These are phyloP conservation scores for Lasioglossum baleicum DNA, from an alignment of 1,140 invertebrate species.

Conservation along the genomic window DNA sequence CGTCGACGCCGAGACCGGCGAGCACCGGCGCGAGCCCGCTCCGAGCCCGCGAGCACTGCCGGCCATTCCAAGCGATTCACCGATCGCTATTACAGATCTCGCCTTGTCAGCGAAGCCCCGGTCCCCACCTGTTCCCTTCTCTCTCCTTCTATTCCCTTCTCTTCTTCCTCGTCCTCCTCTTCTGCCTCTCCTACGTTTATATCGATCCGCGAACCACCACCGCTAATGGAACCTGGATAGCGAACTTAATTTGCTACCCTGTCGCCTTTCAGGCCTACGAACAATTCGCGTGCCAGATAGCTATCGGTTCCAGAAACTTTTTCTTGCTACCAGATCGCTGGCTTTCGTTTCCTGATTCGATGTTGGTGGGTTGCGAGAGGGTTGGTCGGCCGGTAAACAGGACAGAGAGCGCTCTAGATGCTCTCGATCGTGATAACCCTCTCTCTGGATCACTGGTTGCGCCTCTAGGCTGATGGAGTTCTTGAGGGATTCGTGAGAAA, in stretches of 20 bases:
- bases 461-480: too few species aligned
- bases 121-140: background rate
- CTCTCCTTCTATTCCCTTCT: background rate
- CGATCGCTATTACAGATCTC: constrained; percentile 28
- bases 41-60: background rate
- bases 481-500: too few species aligned
- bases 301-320: background rate
- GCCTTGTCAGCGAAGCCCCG: constrained; percentile 32
- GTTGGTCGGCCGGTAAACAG: too few species aligned
- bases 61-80: constrained; percentile 39
- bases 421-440: background rate
- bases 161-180: background rate
- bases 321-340: background rate
- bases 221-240: constrained; percentile 33
- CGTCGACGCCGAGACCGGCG: constrained; percentile 41
- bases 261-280: constrained; percentile 15
- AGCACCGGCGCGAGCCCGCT: background rate
- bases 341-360: background rate
- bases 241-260: constrained; percentile 28
- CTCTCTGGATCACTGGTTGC: background rate
- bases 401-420: background rate
- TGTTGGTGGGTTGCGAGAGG: too few species aligned
- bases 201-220: constrained; percentile 27
- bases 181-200: background rate
- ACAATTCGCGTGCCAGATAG: constrained; percentile 25